phyloP scores from a whole-genome alignment of 2,113 vertebrate genomes.

The Chauna torquata region DNA sequence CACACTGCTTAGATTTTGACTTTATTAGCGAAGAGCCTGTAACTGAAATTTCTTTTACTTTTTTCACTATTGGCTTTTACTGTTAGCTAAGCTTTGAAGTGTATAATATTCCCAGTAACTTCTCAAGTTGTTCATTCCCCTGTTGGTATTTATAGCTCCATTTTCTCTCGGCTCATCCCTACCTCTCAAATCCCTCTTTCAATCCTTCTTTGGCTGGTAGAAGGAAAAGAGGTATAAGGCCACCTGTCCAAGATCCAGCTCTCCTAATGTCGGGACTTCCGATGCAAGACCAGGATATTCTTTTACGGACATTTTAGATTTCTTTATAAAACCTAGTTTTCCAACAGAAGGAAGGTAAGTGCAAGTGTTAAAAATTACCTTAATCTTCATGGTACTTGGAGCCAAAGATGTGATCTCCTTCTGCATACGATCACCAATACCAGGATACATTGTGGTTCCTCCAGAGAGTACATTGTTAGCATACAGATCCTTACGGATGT shows the following conservation, averaged over 20 bases:
- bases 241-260: neutral
- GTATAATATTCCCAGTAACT: neutral
- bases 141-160: neutral
- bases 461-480: slow-evolving; percentile 86
- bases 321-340: neutral
- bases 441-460: slow-evolving; percentile 83
- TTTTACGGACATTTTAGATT: neutral
- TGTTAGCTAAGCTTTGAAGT: neutral
- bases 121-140: neutral
- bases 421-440: slow-evolving; percentile 85
- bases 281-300: neutral
- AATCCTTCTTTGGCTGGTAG: neutral
- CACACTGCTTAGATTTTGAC: neutral
- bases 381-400: slow-evolving; percentile 86
- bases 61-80: neutral
- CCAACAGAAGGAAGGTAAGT: neutral
- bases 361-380: slow-evolving; percentile 79
- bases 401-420: slow-evolving; percentile 85
- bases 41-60: neutral
- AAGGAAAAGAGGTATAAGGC: neutral
- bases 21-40: neutral
- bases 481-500: slow-evolving; percentile 85
- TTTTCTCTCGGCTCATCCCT: neutral
- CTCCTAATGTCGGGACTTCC: neutral
- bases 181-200: neutral